Evolutionary conservation across 2,797 vertebrate species (phyloP).

Genomic region (Cephalopachus bancanus): DNA sequence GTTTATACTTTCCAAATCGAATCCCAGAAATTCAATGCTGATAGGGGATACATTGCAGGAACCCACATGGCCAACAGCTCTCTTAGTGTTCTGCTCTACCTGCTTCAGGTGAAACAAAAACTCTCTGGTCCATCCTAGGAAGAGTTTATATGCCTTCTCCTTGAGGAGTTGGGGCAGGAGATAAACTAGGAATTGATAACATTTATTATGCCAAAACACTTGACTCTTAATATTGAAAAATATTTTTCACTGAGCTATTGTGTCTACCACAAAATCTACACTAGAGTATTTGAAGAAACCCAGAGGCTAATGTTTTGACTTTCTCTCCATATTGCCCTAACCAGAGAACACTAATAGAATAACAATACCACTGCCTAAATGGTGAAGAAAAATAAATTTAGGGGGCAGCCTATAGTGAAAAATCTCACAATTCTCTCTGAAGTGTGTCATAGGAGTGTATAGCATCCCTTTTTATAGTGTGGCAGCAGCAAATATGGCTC

Average conservation of each 20-base stretch:
- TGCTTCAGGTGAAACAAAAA: background rate
- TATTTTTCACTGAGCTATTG: background rate
- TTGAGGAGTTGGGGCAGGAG: background rate
- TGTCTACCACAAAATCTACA: background rate
- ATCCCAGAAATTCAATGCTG: background rate
- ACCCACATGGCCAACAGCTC: no score
- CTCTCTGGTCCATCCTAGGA: background rate
- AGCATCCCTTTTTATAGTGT: accelerated
- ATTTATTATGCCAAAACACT: background rate
- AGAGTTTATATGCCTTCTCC: background rate
- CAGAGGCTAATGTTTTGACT: background rate
- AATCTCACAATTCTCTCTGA: background rate
- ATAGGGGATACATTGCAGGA: accelerated
- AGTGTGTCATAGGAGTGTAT: accelerated
- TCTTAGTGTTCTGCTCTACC: background rate
- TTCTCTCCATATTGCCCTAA: background rate
- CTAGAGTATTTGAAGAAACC: background rate
- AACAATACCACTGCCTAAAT: background rate
- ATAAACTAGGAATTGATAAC: background rate
- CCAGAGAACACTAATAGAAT: background rate
- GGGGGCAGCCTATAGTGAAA: background rate
- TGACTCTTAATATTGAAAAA: background rate
- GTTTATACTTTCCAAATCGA: background rate
- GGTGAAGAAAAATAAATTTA: background rate
- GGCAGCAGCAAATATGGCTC: background rate